phyloP scores from a whole-genome alignment of 2,797 vertebrate genomes.

The Sebastes oblongus region DNA sequence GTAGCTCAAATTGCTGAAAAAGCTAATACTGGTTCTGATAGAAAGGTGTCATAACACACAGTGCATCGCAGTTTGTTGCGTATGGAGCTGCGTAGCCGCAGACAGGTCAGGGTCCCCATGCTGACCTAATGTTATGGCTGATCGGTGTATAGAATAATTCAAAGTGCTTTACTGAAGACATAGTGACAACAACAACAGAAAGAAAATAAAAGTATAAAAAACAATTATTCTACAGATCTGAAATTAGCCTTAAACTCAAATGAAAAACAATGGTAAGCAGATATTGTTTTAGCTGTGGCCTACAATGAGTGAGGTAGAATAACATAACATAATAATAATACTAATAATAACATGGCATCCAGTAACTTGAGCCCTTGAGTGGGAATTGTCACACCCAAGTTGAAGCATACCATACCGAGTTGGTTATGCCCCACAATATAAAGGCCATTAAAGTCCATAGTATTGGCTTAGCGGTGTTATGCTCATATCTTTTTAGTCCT shows the following conservation, averaged over 20 bases:
- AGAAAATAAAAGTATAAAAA: background rate
- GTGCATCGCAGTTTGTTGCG: no score
- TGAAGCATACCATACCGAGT: background rate
- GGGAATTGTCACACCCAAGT: background rate
- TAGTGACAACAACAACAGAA: background rate
- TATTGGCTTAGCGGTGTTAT: background rate
- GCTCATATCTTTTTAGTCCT: background rate
- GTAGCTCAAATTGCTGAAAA: no score
- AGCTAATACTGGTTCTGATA: no score
- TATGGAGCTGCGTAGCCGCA: no score
- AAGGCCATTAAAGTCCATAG: background rate
- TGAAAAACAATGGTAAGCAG: background rate
- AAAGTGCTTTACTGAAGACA: background rate
- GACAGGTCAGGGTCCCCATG: accelerated
- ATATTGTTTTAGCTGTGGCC: background rate
- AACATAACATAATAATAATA: no score
- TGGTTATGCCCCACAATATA: background rate
- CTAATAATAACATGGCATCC: background rate
- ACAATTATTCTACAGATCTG: background rate
- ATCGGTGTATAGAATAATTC: background rate
- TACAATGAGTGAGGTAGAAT: background rate
- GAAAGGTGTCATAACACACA: no score
- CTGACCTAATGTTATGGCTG: no score
- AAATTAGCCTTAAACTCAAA: background rate
- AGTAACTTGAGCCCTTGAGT: background rate